These are phyloP conservation scores for Catharus minimus DNA, from an alignment of 2,113 vertebrate genomes.

Conservation along the genomic window DNA sequence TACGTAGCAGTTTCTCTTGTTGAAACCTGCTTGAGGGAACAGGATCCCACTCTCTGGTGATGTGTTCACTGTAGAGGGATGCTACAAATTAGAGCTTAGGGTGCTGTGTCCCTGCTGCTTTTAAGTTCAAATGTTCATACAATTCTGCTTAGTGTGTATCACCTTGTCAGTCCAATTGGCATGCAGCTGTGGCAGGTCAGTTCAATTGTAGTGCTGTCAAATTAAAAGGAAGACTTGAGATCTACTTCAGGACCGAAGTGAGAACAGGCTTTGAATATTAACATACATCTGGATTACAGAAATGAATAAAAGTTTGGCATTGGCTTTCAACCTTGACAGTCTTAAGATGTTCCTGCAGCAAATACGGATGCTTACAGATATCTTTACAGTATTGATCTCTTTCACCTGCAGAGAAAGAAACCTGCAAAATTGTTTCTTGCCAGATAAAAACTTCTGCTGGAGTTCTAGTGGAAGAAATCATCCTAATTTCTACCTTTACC, in stretches of 20 bases:
- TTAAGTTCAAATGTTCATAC: neutral
- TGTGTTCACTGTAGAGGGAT: neutral
- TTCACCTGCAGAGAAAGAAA: neutral
- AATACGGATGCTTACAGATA: neutral
- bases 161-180: neutral
- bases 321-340: neutral
- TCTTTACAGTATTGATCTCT: neutral
- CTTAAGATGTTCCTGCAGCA: neutral
- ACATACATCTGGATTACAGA: neutral
- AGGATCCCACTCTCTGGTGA: neutral
- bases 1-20: accelerated
- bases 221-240: neutral
- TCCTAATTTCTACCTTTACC: neutral
- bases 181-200: neutral
- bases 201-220: neutral
- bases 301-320: neutral
- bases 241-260: neutral
- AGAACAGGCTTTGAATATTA: neutral
- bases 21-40: neutral
- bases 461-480: neutral
- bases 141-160: neutral
- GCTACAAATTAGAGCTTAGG: neutral
- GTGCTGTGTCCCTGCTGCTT: neutral
- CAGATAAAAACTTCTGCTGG: neutral
- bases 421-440: neutral